Base-by-base conservation (phyloP, 2,113 vertebrate species). In the Vimba vimba region DNA sequence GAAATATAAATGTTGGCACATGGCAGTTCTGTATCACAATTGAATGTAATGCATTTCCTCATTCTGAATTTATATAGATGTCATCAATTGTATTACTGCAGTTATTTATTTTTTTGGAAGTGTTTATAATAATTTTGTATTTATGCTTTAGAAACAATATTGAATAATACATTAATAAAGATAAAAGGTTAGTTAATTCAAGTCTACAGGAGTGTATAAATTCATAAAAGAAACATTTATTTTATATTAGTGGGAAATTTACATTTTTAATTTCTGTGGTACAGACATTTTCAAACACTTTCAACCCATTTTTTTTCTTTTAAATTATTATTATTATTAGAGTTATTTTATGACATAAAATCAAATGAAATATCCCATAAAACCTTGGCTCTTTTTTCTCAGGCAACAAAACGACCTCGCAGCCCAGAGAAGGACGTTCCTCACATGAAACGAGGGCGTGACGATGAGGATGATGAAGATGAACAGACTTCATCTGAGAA, bases 401-500 rank as follows among this genome's bases (percentile, higher is more conserved):
- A 95, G 93, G 73, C 91, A 45, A 82, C 87, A 43, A 95, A 95
- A 87, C 91, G 93, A 85, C 60, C 71, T 0, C 89, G 87, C 55
- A 91, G 90, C 75, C 83, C 93, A 43, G 83, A 91, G 3, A 85
- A 79, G 0, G 90, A 23, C 0, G 79, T 33, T 0, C 23, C 47
- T 21, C 23, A 36, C 39, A 15, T 39, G 21, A 87, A 90, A 66
- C 87, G 88, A 10, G 52, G n/a, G 1, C 82, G 90, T 13, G 76
- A 47, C 3, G 84, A 60, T 5, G 59, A 80, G 23, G 52, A 86
- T 7, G 89, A 88, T 6, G 91, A 93, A 6, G 92, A 94, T 1
- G 91, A 92, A 0, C 93, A 95, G 79, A 91, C 83, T 55, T 33
- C 86, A 39, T 90, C 89, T 7, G 93, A 94, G 84, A 91, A 94